Percentiles rank a stretch among this genome's conserved stretches.
Evolutionary conservation across 2,888 invertebrate genomes (phyloP).

Genomic region (Xestia rhomboidea): DNA sequence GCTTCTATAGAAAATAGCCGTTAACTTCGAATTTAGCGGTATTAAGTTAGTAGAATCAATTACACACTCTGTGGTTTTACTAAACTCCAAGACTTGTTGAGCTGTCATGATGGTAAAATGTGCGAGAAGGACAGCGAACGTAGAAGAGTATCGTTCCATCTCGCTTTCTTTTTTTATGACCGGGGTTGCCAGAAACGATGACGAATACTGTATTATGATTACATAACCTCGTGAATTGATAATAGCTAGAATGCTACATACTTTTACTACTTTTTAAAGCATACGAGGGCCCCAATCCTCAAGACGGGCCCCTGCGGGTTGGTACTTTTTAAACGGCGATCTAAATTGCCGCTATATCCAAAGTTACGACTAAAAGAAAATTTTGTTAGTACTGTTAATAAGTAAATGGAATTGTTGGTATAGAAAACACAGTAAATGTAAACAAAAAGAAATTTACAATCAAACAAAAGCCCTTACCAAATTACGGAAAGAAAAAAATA

Average conservation of each 20-base stretch:
- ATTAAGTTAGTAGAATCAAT: background rate
- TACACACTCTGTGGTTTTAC: too few relatives aligned
- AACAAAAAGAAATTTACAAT: conserved; percentile 38
- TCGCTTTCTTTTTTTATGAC: conserved; percentile 5
- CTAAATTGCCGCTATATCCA: conserved; percentile 22
- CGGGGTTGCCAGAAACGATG: background rate
- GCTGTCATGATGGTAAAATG: background rate
- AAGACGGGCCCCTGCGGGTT: background rate
- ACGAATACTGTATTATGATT: background rate
- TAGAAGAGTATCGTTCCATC: background rate
- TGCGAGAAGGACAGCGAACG: background rate
- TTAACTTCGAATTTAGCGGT: conserved; percentile 34
- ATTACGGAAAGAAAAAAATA: conserved; percentile 39
- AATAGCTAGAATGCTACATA: background rate
- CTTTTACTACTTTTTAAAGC: background rate
- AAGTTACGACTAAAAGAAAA: conserved; percentile 21
- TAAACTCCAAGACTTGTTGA: background rate
- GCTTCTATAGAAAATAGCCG: conserved; percentile 37
- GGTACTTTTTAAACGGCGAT: background rate
- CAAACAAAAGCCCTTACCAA: conserved; percentile 48
- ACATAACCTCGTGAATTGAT: background rate
- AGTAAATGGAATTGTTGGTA: conserved; percentile 48
- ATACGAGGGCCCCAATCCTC: background rate
- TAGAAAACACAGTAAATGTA: conserved; percentile 43
- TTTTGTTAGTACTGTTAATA: conserved; percentile 54